Base-by-base conservation (phyloP, 2,797 vertebrate species). In the Buphagus erythrorhynchus region DNA sequence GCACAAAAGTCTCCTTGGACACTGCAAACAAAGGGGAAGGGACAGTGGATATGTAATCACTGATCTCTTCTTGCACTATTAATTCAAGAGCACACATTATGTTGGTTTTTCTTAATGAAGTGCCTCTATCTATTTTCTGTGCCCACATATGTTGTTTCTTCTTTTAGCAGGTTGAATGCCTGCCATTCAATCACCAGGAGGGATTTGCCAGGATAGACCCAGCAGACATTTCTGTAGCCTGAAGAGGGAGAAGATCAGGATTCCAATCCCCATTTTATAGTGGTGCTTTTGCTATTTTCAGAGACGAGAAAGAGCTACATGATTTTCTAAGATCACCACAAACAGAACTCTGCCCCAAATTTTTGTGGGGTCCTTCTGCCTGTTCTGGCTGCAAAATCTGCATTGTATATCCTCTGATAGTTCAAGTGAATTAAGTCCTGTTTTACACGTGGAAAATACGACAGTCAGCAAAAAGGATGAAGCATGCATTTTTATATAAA, bases 401-500 rank as follows among this genome's bases (percentile, higher is more conserved):
- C 19, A 2, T 12, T 49, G 38, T 31, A 52, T 45, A 73, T 67
- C 24, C 46, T 79, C 91, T 62, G 63, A 75, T 8, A 59, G 65
- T 38, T 90, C 62, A 67, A 95, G 33, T 3, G 10, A 92, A 79
- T 85, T 93, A 48, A 66, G 28, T 40, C 51, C 33, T 14, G 3
- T 62, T 91, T 91, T 35, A 55, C 65, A 92, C 88, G 57, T 22
- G 40, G 38, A 67, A 96, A 89, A 89, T 65, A 80, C 5, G 2
- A 43, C 46, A 91, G 81, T 80, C 72, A 83, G 65, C 4, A 36
- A 58, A 77, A 90, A 86, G 67, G 80, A 42, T 5, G 15, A 58
- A 74, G n/a, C 61, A 65, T 51, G 78, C n/a, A 22, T 83, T 83
- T 95, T 91, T 91, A 26, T 72, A 91, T 74, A 91, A 94, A 89